Base-by-base conservation (phyloP, 1,140 invertebrate species). In the Plectus sambesii region DNA sequence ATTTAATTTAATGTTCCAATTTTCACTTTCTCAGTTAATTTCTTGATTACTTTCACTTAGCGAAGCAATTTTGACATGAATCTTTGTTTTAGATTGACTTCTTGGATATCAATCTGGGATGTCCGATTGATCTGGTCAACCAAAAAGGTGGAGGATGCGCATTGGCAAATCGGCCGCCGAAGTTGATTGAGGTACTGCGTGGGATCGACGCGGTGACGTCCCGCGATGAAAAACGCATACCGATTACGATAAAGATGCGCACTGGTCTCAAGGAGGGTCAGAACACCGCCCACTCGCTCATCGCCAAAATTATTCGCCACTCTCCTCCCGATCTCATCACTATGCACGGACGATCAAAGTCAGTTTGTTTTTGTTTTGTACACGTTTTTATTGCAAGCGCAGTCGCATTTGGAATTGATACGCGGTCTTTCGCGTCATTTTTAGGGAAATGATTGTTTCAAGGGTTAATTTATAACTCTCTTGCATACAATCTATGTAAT, bases 61-160 rank as follows among this genome's bases (percentile, higher is more conserved):
- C n/a, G 30, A n/a, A n/a, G n/a, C 12, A 12, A 33, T n/a, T 6
- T 24, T 25, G n/a, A 20, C 5, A 12, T 33, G 12, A n/a, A 12
- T n/a, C 30, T 8, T 40, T 17, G 8, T n/a, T 30, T 25, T 25
- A 60, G 45, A 49, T 64, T 23, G 89, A 98, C 74, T 99, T 94
- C 70, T 76, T 99, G 27, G 94, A 99, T 72, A 76, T 99, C 30
- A 99, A 99, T 74, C 76, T 90, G 65, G 93, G 89, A 0, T 99
- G 92, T 73, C 93, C 92, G 0, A 89, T 98, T 59, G 93, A 99
- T 71, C 72, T 90, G 23, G 80, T 99, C 50, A 97, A 87, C 69
- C 81, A 84, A 67, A 81, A 83, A 74, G 83, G 75, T 17, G 68
- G 51, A 37, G 69, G 64, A 35, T 86, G 86, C 77, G 87, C 85